These are phyloP conservation scores for Hyposmocoma kahamanoa DNA, from an alignment of 1,140 invertebrate genomes.

Conservation along the genomic window DNA sequence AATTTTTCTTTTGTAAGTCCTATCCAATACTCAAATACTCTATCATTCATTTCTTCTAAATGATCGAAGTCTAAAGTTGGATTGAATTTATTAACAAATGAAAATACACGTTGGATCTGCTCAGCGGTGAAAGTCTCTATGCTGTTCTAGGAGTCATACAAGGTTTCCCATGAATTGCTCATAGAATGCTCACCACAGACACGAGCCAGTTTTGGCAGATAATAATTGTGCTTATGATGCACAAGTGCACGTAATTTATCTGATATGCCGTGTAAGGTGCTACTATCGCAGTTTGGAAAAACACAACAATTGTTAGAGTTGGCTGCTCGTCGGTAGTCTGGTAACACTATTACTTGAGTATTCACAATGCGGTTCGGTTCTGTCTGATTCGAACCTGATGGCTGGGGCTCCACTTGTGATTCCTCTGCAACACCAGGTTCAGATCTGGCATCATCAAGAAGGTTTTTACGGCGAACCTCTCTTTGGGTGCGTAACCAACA, in stretches of 20 bases:
- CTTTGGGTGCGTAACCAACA: not conserved
- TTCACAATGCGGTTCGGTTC: too few species aligned
- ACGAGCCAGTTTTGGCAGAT: conserved; percentile 10
- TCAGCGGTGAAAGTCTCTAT: conserved; percentile 8
- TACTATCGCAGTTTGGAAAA: conserved; percentile 11
- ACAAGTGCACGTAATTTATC: conserved; percentile 12
- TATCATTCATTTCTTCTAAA: too few species aligned
- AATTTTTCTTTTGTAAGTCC: conserved; percentile 13
- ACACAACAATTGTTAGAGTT: conserved; percentile 11
- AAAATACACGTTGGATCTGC: conserved; percentile 9
- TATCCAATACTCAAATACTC: too few species aligned
- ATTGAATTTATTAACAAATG: conserved; percentile 8
- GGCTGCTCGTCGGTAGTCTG: conserved; percentile 10
- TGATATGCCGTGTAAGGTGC: conserved; percentile 4
- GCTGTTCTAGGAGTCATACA: conserved; percentile 11
- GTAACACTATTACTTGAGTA: not conserved
- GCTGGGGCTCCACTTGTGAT: not conserved
- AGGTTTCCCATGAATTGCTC: conserved; percentile 10
- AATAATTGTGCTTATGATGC: conserved; percentile 12
- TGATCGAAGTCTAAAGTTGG: conserved; percentile 2
- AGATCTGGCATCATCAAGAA: not conserved
- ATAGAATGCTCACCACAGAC: conserved; percentile 11
- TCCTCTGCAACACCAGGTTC: not conserved
- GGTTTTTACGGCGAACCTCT: not conserved
- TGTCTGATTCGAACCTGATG: too few species aligned